Conservation (phyloP, 1,140 invertebrate species). For the Samia ricini region DNA sequence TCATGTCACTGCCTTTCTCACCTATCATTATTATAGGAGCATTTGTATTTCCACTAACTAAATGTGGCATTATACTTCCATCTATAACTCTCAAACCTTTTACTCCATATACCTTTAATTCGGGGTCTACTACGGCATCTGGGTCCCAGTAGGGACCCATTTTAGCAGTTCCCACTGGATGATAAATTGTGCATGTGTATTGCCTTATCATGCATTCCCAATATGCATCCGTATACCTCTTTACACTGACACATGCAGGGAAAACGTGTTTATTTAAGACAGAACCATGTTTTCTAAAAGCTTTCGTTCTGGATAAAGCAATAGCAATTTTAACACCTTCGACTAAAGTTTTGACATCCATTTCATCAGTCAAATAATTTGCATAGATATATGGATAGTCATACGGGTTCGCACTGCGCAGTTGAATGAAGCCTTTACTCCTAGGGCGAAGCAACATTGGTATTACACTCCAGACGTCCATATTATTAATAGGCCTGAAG, state of each 20-base stretch:
- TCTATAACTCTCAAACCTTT: constrained; percentile 90
- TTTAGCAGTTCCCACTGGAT: constrained; percentile 93
- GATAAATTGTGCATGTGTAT: constrained; percentile 90
- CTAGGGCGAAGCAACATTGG: constrained; percentile 90
- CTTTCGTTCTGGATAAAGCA: constrained; percentile 84
- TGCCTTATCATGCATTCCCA: constrained; percentile 91
- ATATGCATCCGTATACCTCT: constrained; percentile 84
- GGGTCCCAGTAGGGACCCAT: constrained; percentile 94
- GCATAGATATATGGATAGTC: constrained; percentile 96
- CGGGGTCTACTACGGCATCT: constrained; percentile 92
- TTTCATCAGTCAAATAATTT: constrained; percentile 90
- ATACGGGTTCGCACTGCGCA: constrained; percentile 90
- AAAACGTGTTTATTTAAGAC: constrained; percentile 82
- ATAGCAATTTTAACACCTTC: constrained; percentile 91
- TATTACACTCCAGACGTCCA: constrained; percentile 91
- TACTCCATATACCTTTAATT: constrained; percentile 88
- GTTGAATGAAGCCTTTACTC: constrained; percentile 87
- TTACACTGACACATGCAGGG: constrained; percentile 84
- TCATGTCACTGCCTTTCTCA: constrained; percentile 90
- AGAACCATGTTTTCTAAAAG: constrained; percentile 80
- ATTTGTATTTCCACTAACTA: constrained; percentile 91
- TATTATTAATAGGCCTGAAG: constrained; percentile 86
- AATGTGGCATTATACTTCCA: constrained; percentile 90
- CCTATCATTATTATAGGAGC: constrained; percentile 91
- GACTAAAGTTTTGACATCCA: constrained; percentile 88